Base-by-base conservation (phyloP, 2,888 invertebrate species). In the Drosophila kuntzei region DNA sequence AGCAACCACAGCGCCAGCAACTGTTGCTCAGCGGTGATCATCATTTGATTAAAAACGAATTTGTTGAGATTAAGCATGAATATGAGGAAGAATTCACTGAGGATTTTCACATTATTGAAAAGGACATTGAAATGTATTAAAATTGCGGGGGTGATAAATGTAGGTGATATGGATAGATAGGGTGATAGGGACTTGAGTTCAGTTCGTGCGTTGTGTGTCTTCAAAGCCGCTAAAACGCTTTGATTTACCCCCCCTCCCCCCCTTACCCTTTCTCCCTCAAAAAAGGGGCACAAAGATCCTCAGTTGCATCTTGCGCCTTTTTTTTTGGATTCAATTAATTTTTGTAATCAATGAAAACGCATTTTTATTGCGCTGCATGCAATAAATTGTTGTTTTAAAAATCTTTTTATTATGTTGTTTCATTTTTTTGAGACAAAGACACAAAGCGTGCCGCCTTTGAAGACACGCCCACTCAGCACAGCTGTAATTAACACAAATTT, bases 81-180 rank as follows among this genome's bases (percentile, higher is more conserved):
- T 77, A 80, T 41, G 79, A 88, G 39, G 80, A 86, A 43, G 77
- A 87, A 5, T 87, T 53, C 32, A 62, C 79, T 11, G 81, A 80
- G 41, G 77, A 86, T 0, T 87, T 44, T 65, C 77, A 78, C 4
- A 71, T 89, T 22, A 78, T 88, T n/a, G 90, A 89, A 44, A 87
- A 86, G 50, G 75, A 80, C 53, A 84, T 89, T n/a, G 84, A 90
- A 22, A 47, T 90, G 66, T 89, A 88, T 66, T 89, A 25, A 7
- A 16, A 2, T 0, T 14, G 37, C n/a, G 32, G 18, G 43, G n/a
- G 47, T 27, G 20, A 9, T 1, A 16, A 16, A 27, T 32, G 9
- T 37, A 44, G 36, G 32, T 49, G 27, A 49, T 49, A 37, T 37
- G 25, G 25, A 18, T 16, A 11, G 11, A 5, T 37, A 22, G 25